Base-by-base conservation (phyloP, 2,113 vertebrate genomes). In the Sphaerodactylus townsendi region DNA sequence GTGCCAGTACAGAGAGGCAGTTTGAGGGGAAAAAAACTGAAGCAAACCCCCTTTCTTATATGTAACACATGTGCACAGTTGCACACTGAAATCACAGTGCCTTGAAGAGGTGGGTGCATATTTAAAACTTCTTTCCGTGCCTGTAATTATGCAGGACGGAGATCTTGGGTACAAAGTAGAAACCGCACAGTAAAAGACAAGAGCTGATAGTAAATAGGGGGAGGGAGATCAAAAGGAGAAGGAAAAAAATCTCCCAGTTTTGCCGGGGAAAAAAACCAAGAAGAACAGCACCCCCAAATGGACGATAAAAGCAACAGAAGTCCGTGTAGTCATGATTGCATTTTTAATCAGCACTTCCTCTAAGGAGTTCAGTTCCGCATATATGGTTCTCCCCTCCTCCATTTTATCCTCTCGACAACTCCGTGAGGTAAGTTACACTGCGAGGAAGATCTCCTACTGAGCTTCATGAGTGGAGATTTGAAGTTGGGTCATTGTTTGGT, bases 161-260 rank as follows among this genome's bases (percentile, higher is more conserved):
- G 37, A 68, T 44, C 9, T 23, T 46, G 15, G 41, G 10, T 8
- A 33, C 62, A n/a, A 5, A 8, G 4, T 8, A 68, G 44, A 68
- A 11, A 48, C 19, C 3, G 21, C 4, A 7, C 7, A 3, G 37
- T 44, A 41, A 59, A 81, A 14, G 28, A 73, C 41, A 62, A 44
- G 68, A 33, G 46, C 37, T n/a, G 37, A 35, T 2, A 50, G 35
- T 56, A 71, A 69, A 80, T 53, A 11, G 28, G 23, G 59, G 59
- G 25, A 35, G 64, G 87, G 91, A 79, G 90, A 86, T 80, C 80
- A 80, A 2, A 46, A 85, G 76, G 81, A 75, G 1, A 37, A 9
- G 79, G 74, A 46, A 83, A 83, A 93, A 85, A 93, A 94, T 2
- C 85, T 94, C 84, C 91, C 90, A 93, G 89, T 87, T 44, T 48